A percentile compares a stretch with the other conserved stretches of the same genome.
Evolutionary conservation across 2,113 vertebrate genomes (phyloP).

Genomic region (Spermophilus dauricus): DNA sequence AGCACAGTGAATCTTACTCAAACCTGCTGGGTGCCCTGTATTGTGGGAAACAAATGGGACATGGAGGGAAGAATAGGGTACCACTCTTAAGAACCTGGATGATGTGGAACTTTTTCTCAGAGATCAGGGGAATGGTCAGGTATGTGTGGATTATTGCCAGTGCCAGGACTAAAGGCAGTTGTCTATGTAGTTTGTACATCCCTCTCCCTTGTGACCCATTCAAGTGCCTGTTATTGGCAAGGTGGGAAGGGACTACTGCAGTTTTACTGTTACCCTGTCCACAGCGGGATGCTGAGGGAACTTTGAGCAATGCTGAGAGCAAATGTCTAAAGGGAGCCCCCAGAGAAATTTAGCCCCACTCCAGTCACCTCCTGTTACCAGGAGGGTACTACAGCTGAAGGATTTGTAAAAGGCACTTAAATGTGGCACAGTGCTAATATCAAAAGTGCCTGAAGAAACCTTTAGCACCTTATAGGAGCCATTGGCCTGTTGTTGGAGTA

Average conservation of each 20-base stretch:
- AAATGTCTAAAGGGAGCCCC: background rate
- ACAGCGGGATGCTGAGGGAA: background rate
- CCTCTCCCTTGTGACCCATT: background rate
- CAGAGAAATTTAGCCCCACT: background rate
- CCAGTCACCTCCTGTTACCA: background rate
- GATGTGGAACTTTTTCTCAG: background rate
- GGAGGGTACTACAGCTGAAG: background rate
- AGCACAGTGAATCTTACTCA: background rate
- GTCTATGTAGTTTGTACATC: rapidly evolving
- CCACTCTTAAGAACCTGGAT: background rate
- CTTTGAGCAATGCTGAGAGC: background rate
- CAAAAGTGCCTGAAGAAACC: background rate
- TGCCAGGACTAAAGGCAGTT: background rate
- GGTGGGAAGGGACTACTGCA: background rate
- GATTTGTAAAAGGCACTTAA: background rate
- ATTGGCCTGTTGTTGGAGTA: background rate
- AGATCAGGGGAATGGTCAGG: background rate
- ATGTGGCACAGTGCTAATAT: background rate
- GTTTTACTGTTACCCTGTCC: background rate
- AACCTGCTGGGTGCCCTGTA: background rate
- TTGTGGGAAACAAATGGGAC: background rate
- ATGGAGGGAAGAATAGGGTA: background rate
- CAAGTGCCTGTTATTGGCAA: background rate
- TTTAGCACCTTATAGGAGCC: background rate
- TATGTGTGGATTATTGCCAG: background rate